Evolutionary conservation across 2,888 invertebrate genomes (phyloP).

Genomic region (Drosophila crucigera): DNA sequence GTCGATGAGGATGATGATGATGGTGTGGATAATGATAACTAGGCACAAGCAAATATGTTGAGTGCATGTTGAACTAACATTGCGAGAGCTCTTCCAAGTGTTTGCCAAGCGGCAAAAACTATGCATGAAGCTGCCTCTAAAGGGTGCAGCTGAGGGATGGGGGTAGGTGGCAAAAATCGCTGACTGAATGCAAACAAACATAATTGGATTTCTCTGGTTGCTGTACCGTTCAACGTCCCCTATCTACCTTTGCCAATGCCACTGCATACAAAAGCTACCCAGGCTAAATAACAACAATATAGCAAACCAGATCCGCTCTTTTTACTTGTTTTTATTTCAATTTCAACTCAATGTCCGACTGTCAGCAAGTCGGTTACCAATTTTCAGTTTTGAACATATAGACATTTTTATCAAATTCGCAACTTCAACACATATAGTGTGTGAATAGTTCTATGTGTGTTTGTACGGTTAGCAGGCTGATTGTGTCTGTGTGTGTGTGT

Average conservation of each 20-base stretch:
- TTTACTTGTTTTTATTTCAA: constrained; percentile 73
- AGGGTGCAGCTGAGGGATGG: constrained; percentile 7
- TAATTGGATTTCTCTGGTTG: constrained; percentile 81
- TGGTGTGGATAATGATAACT: constrained; percentile 35
- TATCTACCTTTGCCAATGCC: constrained; percentile 23
- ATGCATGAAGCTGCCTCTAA: constrained; percentile 28
- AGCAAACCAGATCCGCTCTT: constrained; percentile 10
- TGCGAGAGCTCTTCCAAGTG: constrained; percentile 74
- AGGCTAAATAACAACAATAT: constrained; percentile 18
- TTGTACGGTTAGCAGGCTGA: constrained; percentile 33
- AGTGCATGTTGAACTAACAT: constrained; percentile 80
- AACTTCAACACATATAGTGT: constrained; percentile 45
- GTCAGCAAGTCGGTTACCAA: constrained; percentile 67
- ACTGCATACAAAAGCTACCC: constrained; percentile 28
- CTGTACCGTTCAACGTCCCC: constrained; percentile 21
- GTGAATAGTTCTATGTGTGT: constrained; percentile 23
- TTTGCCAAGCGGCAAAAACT: constrained; percentile 70
- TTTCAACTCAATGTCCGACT: constrained; percentile 59
- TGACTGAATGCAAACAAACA: constrained; percentile 82
- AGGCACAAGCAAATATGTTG: constrained; percentile 74
- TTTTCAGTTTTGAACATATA: constrained; percentile 76
- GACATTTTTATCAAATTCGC: constrained; percentile 77
- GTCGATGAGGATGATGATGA: constrained; percentile 25
- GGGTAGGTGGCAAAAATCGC: constrained; percentile 66
- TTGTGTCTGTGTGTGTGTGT: constrained; percentile 44